phyloP scores from a whole-genome alignment of 2,888 invertebrate species.

The Disparrhopalites patrizii region DNA sequence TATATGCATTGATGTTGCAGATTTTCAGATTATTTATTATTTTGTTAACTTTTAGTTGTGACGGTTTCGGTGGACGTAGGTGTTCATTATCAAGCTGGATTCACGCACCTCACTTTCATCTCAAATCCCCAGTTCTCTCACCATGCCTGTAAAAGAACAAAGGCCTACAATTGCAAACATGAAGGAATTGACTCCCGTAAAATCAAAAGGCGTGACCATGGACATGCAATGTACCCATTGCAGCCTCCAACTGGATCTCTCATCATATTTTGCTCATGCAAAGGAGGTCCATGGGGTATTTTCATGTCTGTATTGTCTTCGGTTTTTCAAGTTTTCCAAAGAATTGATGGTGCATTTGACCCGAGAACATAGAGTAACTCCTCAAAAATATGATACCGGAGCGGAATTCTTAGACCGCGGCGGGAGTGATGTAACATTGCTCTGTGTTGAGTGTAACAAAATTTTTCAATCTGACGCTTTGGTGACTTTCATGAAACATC shows the following conservation, averaged over 20 bases:
- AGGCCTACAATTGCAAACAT: no score
- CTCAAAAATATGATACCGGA: constrained; percentile 63
- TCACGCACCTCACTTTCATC: background rate
- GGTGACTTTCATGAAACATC: constrained; percentile 24
- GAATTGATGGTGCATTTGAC: constrained; percentile 72
- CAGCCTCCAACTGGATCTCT: constrained; percentile 5
- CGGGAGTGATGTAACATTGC: constrained; percentile 26
- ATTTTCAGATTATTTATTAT: no score
- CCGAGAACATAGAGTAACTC: constrained; percentile 72
- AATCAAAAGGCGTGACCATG: background rate
- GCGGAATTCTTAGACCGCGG: constrained; percentile 61
- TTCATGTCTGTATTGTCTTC: constrained; percentile 77
- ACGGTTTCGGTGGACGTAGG: background rate
- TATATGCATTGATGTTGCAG: no score
- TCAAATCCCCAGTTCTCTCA: background rate
- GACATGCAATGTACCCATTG: constrained; percentile 21
- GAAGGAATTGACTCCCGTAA: constrained; percentile 2
- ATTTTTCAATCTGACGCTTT: constrained; percentile 25
- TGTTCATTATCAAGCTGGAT: constrained; percentile 6
- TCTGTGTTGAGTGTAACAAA: constrained; percentile 39
- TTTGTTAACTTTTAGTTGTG: background rate
- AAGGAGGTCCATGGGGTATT: constrained; percentile 74
- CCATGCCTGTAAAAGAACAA: constrained; percentile 17
- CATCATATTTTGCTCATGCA: constrained; percentile 59
- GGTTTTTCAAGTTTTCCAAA: constrained; percentile 75